Base-by-base conservation (phyloP, 2,888 invertebrate genomes). In the Azorinus chamasolen region DNA sequence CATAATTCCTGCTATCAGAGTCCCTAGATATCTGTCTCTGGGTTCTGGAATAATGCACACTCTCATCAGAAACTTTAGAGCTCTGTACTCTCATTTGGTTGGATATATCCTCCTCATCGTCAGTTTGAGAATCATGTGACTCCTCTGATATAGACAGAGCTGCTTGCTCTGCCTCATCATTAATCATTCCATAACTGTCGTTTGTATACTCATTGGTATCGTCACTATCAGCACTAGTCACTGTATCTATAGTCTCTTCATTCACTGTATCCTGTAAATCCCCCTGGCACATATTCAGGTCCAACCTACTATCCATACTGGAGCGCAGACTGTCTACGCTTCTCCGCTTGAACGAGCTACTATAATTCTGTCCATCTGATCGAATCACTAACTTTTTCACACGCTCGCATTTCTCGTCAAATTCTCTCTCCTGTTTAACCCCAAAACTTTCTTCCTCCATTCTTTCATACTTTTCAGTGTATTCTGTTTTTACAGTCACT, bases 331-430 rank as follows among this genome's bases (percentile, higher is more conserved):
- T 63, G 18, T 73, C 76, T 12, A 77, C 22, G 45, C 76, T 76
- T 10, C 45, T 46, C 37, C 77, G 62, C 46, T 81, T 81, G 54
- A 81, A 81, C 1, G 83, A 76, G 77, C 89, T 89, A 25, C 83
- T 83, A 62, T 86, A 87, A 25, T 84, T 84, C 53, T 83, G 74
- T 8, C 89, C 87, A 62, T 88, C 86, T 39, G 84, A 82, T 53
- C 85, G 79, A 14, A 89, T 88, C 18, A 89, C 85, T 41, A 89
- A 75, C 65, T 83, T 87, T 51, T 79, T 76, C 70, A 86, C 72
- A 41, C 77, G 74, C 4, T 62, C 53, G 0, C 57, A 39, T 3
- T 65, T 55, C 18, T 68, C 57, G 1, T 25, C 6, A 12, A 61
- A 65, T 18, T 50, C 20, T 16, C 6, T 12, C 14, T 54, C 66